Evolutionary conservation across 2,888 invertebrate genomes (phyloP).

Genomic region (Chorisops tibialis): DNA sequence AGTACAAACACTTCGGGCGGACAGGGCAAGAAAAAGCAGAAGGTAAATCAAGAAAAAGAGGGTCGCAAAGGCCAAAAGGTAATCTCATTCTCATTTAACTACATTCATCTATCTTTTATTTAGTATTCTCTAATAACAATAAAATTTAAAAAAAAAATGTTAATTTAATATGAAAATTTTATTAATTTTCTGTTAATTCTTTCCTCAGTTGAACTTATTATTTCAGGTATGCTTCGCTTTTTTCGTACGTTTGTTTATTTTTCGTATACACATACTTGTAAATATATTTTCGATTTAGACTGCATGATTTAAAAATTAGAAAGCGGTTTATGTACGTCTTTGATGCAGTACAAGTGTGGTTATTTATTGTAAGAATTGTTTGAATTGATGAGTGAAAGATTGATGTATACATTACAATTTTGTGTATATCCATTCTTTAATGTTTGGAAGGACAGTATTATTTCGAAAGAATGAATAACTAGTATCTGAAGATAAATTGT

Average conservation of each 20-base stretch:
- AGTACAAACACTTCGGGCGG: constrained; percentile 42
- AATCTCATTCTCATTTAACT: constrained; percentile 39
- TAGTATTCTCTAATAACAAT: not conserved
- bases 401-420: no score
- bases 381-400: no score
- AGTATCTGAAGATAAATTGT: no score
- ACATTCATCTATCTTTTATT: not conserved
- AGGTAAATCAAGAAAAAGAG: constrained; percentile 55
- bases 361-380: no score
- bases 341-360: no score
- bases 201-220: not conserved
- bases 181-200: not conserved
- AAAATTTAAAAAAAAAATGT: no score
- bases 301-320: no score
- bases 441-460: no score
- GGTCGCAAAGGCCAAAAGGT: constrained; percentile 54
- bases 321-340: no score
- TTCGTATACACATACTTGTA: not conserved
- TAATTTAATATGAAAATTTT: not conserved
- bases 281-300: no score
- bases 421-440: no score
- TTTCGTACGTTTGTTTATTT: not conserved
- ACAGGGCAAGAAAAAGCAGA: constrained; percentile 53
- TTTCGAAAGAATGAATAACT: no score
- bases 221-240: constrained; percentile 2